A percentile compares a stretch with the other conserved stretches of the same genome.
These are phyloP conservation scores for Pristionchus japonicus DNA, from an alignment of 2,888 invertebrate genomes.

Conservation along the genomic window DNA sequence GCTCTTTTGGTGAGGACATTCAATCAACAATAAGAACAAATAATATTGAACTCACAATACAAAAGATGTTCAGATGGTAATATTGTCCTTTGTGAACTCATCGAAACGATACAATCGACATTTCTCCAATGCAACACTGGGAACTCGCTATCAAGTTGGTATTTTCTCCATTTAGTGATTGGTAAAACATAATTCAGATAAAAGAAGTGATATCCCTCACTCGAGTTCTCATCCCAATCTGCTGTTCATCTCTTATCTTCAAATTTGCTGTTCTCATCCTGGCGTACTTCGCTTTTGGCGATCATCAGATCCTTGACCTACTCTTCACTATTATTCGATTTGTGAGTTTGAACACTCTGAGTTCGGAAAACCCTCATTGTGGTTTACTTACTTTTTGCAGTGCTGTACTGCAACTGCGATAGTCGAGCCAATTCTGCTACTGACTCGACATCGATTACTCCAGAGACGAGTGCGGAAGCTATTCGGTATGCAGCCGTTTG, in stretches of 20 bases:
- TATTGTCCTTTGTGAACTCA: neutral
- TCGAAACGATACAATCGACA: neutral
- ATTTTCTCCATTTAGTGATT: neutral
- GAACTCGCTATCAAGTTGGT: neutral
- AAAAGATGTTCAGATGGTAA: neutral
- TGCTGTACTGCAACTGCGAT: neutral
- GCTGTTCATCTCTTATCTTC: neutral
- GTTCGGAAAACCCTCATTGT: neutral
- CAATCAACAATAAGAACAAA: neutral
- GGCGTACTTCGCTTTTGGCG: neutral
- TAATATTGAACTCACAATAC: too few species aligned
- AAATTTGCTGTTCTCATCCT: neutral
- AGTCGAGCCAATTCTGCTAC: neutral
- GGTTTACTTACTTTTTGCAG: neutral
- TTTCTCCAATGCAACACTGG: neutral
- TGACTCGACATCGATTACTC: neutral
- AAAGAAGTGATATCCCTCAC: neutral
- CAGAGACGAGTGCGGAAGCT: neutral
- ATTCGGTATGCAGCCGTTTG: neutral
- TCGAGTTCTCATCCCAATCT: neutral
- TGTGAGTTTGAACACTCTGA: too few species aligned
- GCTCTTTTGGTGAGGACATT: neutral
- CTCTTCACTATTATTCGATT: neutral
- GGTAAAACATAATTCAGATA: neutral
- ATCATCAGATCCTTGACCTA: neutral